phyloP scores from a whole-genome alignment of 2,797 vertebrate genomes.

The Cyclura pinguis region DNA sequence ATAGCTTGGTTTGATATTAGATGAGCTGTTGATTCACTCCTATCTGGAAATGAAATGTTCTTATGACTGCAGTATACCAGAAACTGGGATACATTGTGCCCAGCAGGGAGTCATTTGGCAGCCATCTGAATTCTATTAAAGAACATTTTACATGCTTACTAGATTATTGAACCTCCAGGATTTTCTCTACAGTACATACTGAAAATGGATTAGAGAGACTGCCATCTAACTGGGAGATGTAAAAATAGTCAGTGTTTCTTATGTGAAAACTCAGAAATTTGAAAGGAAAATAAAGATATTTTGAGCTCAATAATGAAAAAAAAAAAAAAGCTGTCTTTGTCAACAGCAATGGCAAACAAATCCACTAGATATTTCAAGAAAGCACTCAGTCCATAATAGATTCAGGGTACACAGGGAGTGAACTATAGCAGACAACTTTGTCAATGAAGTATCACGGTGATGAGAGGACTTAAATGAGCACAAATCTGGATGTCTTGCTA shows the following conservation, averaged over 20 bases:
- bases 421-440: conserved; percentile 9
- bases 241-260: not conserved
- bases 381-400: not conserved
- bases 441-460: conserved; percentile 17
- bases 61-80: not conserved
- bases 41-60: not conserved
- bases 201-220: not conserved
- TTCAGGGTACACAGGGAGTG: not conserved
- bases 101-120: not conserved
- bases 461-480: not conserved
- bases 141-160: not conserved
- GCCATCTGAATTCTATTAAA: conserved; percentile 13
- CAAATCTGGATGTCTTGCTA: conserved; percentile 34
- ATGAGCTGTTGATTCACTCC: not conserved
- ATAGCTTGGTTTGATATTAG: not conserved
- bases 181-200: not conserved
- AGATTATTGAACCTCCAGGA: not conserved
- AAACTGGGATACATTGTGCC: not conserved
- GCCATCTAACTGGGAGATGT: not conserved
- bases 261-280: not conserved
- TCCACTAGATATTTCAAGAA: conserved; percentile 13
- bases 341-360: not conserved
- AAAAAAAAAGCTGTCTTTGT: not conserved
- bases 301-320: not conserved
- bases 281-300: not conserved